A percentile compares a stretch with the other conserved stretches of the same genome.
Conservation (phyloP, 1,140 invertebrate species). For the Acromyrmex charruanus region DNA sequence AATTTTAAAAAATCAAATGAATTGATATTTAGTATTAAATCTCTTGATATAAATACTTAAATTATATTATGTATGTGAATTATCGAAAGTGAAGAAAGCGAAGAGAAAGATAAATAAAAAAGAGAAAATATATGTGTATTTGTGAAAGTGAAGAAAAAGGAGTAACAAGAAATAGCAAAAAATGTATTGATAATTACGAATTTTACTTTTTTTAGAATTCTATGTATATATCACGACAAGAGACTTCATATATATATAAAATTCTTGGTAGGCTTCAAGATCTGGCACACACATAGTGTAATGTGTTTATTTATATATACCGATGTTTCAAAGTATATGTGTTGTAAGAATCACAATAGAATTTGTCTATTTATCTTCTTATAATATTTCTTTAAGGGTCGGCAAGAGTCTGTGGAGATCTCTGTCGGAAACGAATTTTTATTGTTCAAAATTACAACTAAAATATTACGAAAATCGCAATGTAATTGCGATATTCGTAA, state of each 20-base stretch:
- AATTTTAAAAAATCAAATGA: neutral
- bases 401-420: too few species aligned
- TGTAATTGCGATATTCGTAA: too few species aligned
- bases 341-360: neutral
- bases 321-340: neutral
- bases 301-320: conserved; percentile 44
- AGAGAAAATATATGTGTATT: neutral
- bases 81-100: neutral
- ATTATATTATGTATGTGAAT: conserved; percentile 5
- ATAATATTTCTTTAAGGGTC: neutral
- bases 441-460: too few species aligned
- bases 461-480: too few species aligned
- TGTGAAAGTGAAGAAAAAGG: neutral
- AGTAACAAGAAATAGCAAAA: conserved; percentile 17
- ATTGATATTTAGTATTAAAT: neutral
- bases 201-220: conserved; percentile 26
- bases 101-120: neutral
- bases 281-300: conserved; percentile 62
- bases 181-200: conserved; percentile 38
- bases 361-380: neutral
- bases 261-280: conserved; percentile 66
- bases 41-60: neutral
- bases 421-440: too few species aligned
- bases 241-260: conserved; percentile 46
- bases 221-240: conserved; percentile 24